Percentiles rank a stretch among this genome's conserved stretches.
Evolutionary conservation across 2,888 invertebrate species (phyloP).

Genomic region (Drosophila maculinotata): DNA sequence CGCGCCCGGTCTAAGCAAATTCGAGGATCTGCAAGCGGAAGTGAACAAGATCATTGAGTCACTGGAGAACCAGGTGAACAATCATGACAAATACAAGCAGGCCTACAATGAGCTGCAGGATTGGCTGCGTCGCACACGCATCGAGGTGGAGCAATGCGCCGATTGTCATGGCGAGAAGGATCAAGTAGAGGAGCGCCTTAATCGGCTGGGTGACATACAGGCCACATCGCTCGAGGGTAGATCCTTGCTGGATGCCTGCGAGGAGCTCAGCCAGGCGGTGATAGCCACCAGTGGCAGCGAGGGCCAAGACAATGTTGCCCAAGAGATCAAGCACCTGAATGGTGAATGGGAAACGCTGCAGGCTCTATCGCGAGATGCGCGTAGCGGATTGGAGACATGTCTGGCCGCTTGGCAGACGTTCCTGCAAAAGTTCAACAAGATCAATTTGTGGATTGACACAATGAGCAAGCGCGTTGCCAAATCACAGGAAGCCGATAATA

Average conservation of each 20-base stretch:
- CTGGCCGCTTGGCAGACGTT: constrained; percentile 93
- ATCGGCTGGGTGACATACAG: constrained; percentile 90
- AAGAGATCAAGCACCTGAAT: constrained; percentile 92
- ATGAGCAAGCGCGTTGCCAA: constrained; percentile 88
- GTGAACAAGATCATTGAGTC: constrained; percentile 89
- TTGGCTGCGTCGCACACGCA: constrained; percentile 92
- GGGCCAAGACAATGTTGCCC: constrained; percentile 92
- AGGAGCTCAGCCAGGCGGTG: constrained; percentile 90
- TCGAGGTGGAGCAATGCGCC: constrained; percentile 93
- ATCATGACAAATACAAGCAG: constrained; percentile 94
- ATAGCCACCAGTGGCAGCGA: constrained; percentile 92
- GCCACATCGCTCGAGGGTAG: constrained; percentile 90
- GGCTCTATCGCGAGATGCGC: constrained; percentile 91
- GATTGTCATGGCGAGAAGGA: constrained; percentile 95
- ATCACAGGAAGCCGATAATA: constrained; percentile 90
- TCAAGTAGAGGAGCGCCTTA: constrained; percentile 90
- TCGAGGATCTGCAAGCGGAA: constrained; percentile 89
- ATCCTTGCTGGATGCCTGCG: constrained; percentile 89
- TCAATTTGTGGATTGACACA: constrained; percentile 91
- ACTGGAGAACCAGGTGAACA: constrained; percentile 92
- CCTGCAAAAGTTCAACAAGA: constrained; percentile 89
- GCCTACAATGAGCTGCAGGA: constrained; percentile 93
- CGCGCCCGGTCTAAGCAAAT: constrained; percentile 89
- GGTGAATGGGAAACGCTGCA: constrained; percentile 93
- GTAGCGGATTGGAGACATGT: constrained; percentile 90